Conservation (phyloP, 2,797 vertebrate species). For the Onychomys arenicola region DNA sequence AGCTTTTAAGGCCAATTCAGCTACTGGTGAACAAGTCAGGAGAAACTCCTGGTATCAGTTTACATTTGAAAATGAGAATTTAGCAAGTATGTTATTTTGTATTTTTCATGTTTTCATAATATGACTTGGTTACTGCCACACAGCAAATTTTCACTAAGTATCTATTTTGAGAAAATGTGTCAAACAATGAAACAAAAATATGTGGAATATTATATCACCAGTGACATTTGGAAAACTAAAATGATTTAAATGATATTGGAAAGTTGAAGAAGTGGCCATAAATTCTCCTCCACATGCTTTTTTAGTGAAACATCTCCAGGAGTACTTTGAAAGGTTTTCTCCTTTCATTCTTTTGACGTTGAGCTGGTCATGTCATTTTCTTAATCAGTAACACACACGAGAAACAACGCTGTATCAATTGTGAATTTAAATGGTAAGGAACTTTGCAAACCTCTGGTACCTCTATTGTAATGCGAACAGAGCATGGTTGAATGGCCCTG, state of each 20-base stretch:
- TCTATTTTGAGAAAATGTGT: neutral
- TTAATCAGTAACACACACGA: neutral
- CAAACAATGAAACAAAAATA: neutral
- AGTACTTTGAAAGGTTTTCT: neutral
- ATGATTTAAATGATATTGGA: neutral
- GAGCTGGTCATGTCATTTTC: neutral
- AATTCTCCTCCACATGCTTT: neutral
- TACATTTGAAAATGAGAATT: constrained; percentile 25
- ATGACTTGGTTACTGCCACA: neutral
- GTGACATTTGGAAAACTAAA: constrained; percentile 15
- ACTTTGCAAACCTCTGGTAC: neutral
- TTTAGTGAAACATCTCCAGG: neutral
- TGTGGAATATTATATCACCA: neutral
- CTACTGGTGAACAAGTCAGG: neutral
- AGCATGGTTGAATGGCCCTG: neutral
- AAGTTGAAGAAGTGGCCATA: neutral
- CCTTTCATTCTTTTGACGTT: neutral
- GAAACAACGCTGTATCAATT: neutral
- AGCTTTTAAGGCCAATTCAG: neutral
- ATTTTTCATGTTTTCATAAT: neutral
- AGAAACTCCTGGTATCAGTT: neutral
- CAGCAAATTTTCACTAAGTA: neutral
- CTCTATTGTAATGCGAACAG: neutral
- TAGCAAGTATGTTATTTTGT: neutral
- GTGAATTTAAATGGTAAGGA: neutral